Base-by-base conservation (phyloP, 2,888 invertebrate genomes). In the Cosmia trapezina region DNA sequence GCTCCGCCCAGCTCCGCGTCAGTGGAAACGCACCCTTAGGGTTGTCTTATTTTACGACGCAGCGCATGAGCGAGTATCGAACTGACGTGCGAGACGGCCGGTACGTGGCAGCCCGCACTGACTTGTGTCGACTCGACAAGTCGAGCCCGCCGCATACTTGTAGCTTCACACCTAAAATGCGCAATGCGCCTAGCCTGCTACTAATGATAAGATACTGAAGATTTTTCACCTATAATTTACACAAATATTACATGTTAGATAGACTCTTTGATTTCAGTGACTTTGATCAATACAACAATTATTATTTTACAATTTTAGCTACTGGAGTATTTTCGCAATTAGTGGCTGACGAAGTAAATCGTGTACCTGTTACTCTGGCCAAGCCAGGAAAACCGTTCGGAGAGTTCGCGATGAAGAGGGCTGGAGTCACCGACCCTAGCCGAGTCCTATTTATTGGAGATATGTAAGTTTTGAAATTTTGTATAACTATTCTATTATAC, bases 401-500 rank as follows among this genome's bases (percentile, higher is more conserved):
- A 17, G 91, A 96, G 73, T 94, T 95, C 4, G 94, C 97, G 0
- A 95, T 96, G 88, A 96, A 96, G 70, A 93, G 96, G 54, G 97
- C 97, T 67, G 96, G 97, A 0, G 95, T 98, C 33, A 91, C 91
- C 0, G 96, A 98, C 80, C 97, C 98, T 0, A 93, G 95, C 43
- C 95, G 97, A 75, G 97, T 98, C 0, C 93, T 99, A 28, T 98
- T 99, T 96, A 97, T 98, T 87, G 99, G 99, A 54, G 99, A 99
- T 90, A 97, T 98, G 97, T 98, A 91, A 95, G 96, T 95, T 51
- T 28, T 6, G 11, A 37, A 37, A 37, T 37, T 0, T 37, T 53
- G 5, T 47, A 12, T 28, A 2, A 12, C 22, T 53, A 22, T 6
- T 22, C 22, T 53, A 12, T 6, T 22, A 54, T 11, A 28, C 14